These are phyloP conservation scores for Apantesis nais DNA, from an alignment of 2,888 invertebrate species.

Conservation along the genomic window DNA sequence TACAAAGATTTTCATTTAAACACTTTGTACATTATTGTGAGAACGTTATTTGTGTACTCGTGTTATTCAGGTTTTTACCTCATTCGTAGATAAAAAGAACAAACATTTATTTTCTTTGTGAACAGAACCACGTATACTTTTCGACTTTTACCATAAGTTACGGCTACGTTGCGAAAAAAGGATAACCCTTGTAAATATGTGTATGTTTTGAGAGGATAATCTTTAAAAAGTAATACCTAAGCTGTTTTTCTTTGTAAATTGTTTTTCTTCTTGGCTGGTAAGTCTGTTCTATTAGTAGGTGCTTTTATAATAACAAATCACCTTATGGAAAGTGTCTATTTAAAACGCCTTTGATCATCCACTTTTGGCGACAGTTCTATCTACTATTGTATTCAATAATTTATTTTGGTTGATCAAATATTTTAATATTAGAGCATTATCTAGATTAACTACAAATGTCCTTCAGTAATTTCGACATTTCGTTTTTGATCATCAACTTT, in stretches of 20 bases:
- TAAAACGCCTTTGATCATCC: too few species aligned
- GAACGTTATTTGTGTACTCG: neutral
- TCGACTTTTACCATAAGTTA: neutral
- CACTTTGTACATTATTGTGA: neutral
- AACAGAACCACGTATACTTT: neutral
- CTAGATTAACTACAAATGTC: too few species aligned
- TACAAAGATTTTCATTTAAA: neutral
- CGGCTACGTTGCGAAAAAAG: neutral
- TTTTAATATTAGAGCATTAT: too few species aligned
- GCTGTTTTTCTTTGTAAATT: neutral
- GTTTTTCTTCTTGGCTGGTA: neutral
- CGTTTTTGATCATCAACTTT: too few species aligned
- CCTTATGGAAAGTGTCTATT: too few species aligned
- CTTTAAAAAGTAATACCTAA: neutral
- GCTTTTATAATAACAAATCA: too few species aligned
- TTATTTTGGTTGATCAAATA: too few species aligned
- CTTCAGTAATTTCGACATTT: too few species aligned
- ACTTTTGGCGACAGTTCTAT: too few species aligned
- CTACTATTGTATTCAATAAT: too few species aligned
- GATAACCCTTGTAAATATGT: neutral
- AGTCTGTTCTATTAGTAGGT: neutral
- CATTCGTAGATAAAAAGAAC: neutral
- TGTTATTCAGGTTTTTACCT: neutral
- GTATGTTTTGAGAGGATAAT: neutral
- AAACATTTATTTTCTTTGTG: neutral